Percentiles rank a stretch among this genome's conserved stretches.
These are phyloP conservation scores for Peromyscus aztecus DNA, from an alignment of 2,797 vertebrate genomes.

Conservation along the genomic window DNA sequence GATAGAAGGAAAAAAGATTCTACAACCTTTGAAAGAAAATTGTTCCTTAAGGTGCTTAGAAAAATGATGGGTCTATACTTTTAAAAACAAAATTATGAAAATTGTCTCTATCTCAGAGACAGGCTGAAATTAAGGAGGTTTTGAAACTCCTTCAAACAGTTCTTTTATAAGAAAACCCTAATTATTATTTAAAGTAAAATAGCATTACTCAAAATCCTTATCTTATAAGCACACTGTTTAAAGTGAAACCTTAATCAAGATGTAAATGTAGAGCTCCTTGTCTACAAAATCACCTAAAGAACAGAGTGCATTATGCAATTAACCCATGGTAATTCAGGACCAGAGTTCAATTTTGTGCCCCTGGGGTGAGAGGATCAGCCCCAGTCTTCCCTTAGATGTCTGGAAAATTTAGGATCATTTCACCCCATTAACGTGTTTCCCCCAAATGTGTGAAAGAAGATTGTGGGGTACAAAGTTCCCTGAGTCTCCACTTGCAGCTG, in stretches of 20 bases:
- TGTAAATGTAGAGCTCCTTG: not conserved
- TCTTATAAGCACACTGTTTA: constrained; percentile 44
- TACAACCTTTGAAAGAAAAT: constrained; percentile 69
- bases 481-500: fast-evolving
- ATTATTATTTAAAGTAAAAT: constrained; percentile 73
- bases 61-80: constrained; percentile 63
- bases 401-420: not conserved
- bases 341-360: not conserved
- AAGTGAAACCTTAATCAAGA: not conserved
- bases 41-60: constrained; percentile 41
- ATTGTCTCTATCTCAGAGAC: constrained; percentile 19
- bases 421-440: not conserved
- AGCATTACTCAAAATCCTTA: constrained; percentile 40
- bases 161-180: constrained; percentile 52
- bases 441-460: fast-evolving
- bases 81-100: constrained; percentile 60
- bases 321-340: too few relatives aligned
- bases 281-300: not conserved
- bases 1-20: constrained; percentile 45
- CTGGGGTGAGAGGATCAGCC: fast-evolving
- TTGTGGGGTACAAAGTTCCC: too few relatives aligned
- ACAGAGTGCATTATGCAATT: not conserved
- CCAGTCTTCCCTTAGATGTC: not conserved
- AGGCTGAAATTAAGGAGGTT: constrained; percentile 57
- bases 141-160: constrained; percentile 36